phyloP scores from a whole-genome alignment of 2,113 vertebrate genomes.

The Tragelaphus strepsiceros region DNA sequence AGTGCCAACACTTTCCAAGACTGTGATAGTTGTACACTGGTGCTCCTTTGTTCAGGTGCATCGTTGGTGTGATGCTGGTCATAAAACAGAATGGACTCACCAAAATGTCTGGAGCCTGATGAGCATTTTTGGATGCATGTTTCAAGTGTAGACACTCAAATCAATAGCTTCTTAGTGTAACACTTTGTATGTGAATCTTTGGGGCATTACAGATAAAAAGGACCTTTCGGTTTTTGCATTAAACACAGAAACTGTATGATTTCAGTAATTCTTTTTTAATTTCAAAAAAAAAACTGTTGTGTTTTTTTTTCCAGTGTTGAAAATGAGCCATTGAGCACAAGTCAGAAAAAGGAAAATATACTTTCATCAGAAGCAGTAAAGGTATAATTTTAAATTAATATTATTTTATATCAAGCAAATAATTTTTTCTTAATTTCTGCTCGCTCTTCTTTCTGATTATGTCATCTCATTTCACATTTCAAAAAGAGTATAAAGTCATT shows the following conservation, averaged over 20 bases:
- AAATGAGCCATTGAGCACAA: constrained; percentile 70
- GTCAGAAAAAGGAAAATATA: constrained; percentile 77
- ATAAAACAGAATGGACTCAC: background rate
- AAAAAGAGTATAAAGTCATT: background rate
- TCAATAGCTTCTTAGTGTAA: background rate
- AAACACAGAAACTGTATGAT: background rate
- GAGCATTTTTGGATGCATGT: background rate
- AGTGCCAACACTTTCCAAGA: background rate
- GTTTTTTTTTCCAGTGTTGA: constrained; percentile 80
- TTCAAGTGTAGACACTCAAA: background rate
- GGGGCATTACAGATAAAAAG: background rate
- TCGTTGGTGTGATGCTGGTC: background rate
- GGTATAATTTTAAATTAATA: constrained; percentile 73
- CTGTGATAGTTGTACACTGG: background rate
- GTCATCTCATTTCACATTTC: background rate
- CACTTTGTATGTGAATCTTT: background rate
- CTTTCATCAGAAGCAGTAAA: constrained; percentile 76
- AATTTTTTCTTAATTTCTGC: background rate
- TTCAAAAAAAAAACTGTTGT: constrained; percentile 46
- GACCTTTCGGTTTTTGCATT: background rate
- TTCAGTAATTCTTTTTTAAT: constrained; percentile 49
- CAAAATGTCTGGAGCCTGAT: background rate
- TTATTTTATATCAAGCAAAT: constrained; percentile 32
- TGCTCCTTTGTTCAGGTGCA: background rate
- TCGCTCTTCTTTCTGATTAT: background rate